Base-by-base conservation (phyloP, 2,888 invertebrate species). In the Itoplectis maculator region DNA sequence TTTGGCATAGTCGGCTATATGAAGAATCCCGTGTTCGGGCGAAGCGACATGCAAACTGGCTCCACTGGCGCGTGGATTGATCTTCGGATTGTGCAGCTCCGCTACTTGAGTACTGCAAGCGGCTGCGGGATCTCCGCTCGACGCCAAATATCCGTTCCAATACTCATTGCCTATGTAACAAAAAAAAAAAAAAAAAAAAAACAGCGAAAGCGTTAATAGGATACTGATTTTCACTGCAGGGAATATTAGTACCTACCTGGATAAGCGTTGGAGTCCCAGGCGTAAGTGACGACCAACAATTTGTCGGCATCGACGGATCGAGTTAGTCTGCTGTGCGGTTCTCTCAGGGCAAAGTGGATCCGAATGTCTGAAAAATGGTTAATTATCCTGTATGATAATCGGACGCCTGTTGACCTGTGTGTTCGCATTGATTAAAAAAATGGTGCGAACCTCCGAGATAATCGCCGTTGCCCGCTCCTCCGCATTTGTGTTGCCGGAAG, bases 231-330 rank as follows among this genome's bases (percentile, higher is more conserved):
- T n/a, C 29, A 5, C 29, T 29, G 29, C 29, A 29, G 29, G 29
- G 2, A 29, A 29, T 29, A 5, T 54, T 54, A 7, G 61, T 7
- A 11, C 70, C 40, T 83, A 89, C 91, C 91, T 0, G 96, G 96
- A 78, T 95, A 93, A 0, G 96, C 95, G 88, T 96, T 96, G 7
- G 95, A 95, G 88, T 96, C 96, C 95, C 96, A 96, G 0, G 96
- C 95, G 88, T 96, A 96, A 0, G 95, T 95, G 40, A 95, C 94
- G 0, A 96, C 94, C 15, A 96, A 92, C 7, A 94, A 88, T 89
- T 94, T 93, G 79, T 89, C 90, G 18, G 89, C 85, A 56, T 92
- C 92, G 2, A 87, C 86, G 75, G 88, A 81, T 65, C 91, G 86
- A 59, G 88, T 83, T 23, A 93, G 79, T 79, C 89, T 90, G 77